Evolutionary conservation across 2,888 invertebrate genomes (phyloP).

Genomic region (Eupithecia subfuscata): DNA sequence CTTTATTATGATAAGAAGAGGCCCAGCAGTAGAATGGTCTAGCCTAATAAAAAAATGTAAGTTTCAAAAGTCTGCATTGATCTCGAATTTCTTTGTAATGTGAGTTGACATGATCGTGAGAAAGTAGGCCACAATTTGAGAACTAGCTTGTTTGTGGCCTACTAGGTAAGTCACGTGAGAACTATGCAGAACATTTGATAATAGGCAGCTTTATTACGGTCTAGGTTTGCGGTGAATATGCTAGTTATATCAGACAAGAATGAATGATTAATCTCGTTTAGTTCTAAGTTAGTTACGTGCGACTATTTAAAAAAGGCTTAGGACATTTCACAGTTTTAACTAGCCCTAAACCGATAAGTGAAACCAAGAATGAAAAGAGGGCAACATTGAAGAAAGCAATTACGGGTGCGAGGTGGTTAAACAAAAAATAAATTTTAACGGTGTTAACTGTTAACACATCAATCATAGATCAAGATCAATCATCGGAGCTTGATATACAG

Average conservation of each 20-base stretch:
- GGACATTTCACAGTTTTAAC: background rate
- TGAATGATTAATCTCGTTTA: background rate
- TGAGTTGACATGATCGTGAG: constrained; percentile 13
- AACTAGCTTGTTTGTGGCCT: background rate
- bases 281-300: background rate
- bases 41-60: background rate
- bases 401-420: background rate
- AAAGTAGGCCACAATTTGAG: constrained; percentile 25
- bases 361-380: background rate
- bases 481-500: background rate
- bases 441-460: constrained; percentile 3
- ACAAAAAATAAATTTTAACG: background rate
- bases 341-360: background rate
- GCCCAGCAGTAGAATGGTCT: background rate
- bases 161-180: constrained; percentile 9
- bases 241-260: constrained; percentile 1
- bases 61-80: background rate
- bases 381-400: background rate
- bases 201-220: constrained; percentile 21
- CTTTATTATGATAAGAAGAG: background rate
- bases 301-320: background rate
- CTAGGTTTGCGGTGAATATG: background rate
- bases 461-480: constrained; percentile 1
- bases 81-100: background rate
- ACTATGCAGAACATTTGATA: constrained; percentile 25